phyloP scores from a whole-genome alignment of 2,113 vertebrate genomes.

The Hippocampus zosterae region DNA sequence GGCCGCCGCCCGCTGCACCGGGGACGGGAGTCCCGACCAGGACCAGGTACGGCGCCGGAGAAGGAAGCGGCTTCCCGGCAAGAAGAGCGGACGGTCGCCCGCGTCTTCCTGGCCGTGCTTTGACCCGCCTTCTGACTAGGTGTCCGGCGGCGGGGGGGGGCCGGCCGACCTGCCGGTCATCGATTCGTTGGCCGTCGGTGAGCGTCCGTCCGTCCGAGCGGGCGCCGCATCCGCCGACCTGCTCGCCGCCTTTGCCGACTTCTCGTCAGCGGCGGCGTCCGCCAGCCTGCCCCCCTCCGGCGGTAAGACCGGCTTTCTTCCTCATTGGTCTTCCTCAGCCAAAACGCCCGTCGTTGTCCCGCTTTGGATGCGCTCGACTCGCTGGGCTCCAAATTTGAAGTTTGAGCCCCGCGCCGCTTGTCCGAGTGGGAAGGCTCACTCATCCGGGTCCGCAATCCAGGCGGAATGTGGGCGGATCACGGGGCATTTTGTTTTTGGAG shows the following conservation, averaged over 20 bases:
- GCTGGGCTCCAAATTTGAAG: no score
- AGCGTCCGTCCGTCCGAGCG: slow-evolving; percentile 40
- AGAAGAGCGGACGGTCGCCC: no score
- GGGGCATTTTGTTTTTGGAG: no score
- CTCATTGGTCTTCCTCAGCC: background rate
- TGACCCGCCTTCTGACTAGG: slow-evolving; percentile 41
- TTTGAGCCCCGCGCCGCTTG: no score
- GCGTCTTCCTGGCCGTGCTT: background rate
- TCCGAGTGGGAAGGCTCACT: no score
- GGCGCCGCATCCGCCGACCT: slow-evolving; percentile 79
- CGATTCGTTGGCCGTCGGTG: slow-evolving; percentile 66
- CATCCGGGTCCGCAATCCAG: no score
- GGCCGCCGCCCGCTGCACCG: slow-evolving; percentile 94
- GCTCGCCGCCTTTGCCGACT: slow-evolving; percentile 93
- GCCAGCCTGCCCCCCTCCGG: slow-evolving; percentile 78
- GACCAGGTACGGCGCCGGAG: background rate
- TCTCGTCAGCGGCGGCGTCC: slow-evolving; percentile 84
- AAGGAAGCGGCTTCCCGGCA: no score
- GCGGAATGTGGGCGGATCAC: no score
- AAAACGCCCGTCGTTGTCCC: background rate
- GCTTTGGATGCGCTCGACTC: no score
- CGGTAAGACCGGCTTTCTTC: slow-evolving; percentile 64
- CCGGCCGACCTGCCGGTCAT: slow-evolving; percentile 88
- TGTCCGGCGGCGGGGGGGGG: slow-evolving; percentile 70
- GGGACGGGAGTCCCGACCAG: slow-evolving; percentile 83